Evolutionary conservation across 2,888 invertebrate genomes (phyloP), one percentile per base, ranked within the genome.

Genomic region (Linyphia triangularis): DNA sequence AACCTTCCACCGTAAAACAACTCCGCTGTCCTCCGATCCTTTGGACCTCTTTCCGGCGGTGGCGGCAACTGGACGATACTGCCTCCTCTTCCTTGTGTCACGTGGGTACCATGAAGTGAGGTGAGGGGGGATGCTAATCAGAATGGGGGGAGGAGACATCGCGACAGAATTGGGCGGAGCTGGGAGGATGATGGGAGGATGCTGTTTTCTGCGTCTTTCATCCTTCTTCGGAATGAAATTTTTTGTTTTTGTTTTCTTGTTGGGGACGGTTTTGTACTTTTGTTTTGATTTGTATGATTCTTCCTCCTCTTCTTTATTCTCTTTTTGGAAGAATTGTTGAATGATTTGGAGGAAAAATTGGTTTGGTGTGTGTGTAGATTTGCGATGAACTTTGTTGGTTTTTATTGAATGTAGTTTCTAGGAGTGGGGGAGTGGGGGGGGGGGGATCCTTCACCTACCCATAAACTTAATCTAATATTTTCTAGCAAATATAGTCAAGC

Each of bases 81-180:
- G 51, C 51, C 13, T 5, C 9, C 51, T 13, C 5, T 24, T 37
- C 37, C 30, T 59, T 57, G 70, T 19, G 37, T 57, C 57, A 59
- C 65, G 22, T 33, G 65, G 57, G 33, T 40, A 61, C 73, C 83
- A 83, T 73, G 83, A 73, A 73, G 73, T 13, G 7, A 16, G 37
- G 61, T 57, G 70, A 19, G 61, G 43, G 37, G 61, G 84, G 77
- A 61, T 61, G 83, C 73, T 72, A 82, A 82, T 82, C 82, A 40
- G 63, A 19, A 63, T 7, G 82, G 75, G 81, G 67, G 84, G 84
- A 30, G 75, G 84, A 75, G 75, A 51, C 75, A 65, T 30, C 63
- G 83, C 83, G 83, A 83, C 83, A 83, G 63, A 65, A 77, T 57
- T 51, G 26, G 84, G 84, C 84, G 84, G 73, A 37, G 57, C 22